Evolutionary conservation across 2,888 invertebrate species (phyloP).

Genomic region (Idaea biselata): DNA sequence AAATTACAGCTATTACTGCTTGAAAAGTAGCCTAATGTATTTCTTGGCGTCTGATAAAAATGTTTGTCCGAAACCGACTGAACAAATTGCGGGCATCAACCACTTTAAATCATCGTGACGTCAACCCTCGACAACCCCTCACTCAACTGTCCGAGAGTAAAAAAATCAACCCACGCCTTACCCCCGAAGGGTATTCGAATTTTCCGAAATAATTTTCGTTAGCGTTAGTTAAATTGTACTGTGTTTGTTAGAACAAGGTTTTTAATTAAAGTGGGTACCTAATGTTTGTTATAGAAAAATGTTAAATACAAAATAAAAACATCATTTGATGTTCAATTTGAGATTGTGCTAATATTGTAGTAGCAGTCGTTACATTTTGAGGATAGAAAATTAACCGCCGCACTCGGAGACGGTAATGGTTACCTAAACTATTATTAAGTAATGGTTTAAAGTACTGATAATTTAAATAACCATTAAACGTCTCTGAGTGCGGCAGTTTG

Average conservation of each 20-base stretch:
- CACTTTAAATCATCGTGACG: slow-evolving; percentile 22
- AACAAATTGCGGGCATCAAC: slow-evolving; percentile 24
- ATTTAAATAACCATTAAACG: no score
- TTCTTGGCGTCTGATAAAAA: slow-evolving; percentile 19
- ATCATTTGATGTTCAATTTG: neutral
- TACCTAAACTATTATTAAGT: no score
- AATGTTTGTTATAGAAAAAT: neutral
- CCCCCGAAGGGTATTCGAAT: slow-evolving; percentile 1
- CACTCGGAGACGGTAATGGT: no score
- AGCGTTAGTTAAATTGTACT: neutral
- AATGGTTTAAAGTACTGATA: no score
- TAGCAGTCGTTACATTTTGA: no score
- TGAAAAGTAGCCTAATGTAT: slow-evolving; percentile 16
- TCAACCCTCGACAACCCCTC: slow-evolving; percentile 1
- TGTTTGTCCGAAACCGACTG: slow-evolving; percentile 17
- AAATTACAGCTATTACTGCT: slow-evolving; percentile 15
- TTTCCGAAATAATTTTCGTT: neutral
- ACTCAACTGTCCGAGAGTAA: slow-evolving; percentile 9
- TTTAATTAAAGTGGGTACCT: neutral
- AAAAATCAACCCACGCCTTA: slow-evolving; percentile 1
- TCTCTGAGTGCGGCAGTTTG: no score
- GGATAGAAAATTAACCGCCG: no score
- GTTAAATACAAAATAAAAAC: neutral
- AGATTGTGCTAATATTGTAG: no score
- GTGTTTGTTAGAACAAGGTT: neutral